These are phyloP conservation scores for Lacerta agilis DNA, from an alignment of 2,797 vertebrate genomes.

Conservation along the genomic window DNA sequence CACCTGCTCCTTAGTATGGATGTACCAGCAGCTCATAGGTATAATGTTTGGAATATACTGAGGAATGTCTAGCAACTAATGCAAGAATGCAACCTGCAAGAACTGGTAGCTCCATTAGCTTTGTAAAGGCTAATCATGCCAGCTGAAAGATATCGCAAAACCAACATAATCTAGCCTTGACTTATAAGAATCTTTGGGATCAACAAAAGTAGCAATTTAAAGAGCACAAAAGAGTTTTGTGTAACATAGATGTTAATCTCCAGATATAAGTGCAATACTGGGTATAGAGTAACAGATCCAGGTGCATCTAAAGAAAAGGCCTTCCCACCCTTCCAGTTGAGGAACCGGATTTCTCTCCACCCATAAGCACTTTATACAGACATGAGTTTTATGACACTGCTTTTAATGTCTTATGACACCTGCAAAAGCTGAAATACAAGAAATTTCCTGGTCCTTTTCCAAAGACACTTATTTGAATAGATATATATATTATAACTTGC, in stretches of 20 bases:
- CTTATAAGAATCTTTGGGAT: background rate
- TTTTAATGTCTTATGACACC: background rate
- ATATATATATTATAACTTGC: background rate
- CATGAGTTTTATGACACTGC: background rate
- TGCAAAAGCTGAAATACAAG: background rate
- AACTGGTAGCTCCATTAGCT: background rate
- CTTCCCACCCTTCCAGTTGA: background rate
- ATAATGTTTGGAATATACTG: background rate
- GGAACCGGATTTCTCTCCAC: background rate
- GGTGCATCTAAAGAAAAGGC: background rate
- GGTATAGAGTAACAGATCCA: background rate
- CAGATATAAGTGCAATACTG: background rate
- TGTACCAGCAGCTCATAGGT: background rate
- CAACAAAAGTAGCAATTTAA: background rate
- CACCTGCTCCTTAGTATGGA: background rate
- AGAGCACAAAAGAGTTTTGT: slow-evolving; percentile 53
- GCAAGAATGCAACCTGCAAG: background rate
- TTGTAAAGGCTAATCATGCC: background rate
- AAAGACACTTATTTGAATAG: background rate
- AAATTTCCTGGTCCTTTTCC: background rate
- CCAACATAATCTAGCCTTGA: background rate
- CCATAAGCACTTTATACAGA: background rate
- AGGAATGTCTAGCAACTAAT: background rate
- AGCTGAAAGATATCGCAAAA: background rate
- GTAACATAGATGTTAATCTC: background rate